Evolutionary conservation across 2,888 invertebrate species (phyloP).

Genomic region (Nemurella pictetii): DNA sequence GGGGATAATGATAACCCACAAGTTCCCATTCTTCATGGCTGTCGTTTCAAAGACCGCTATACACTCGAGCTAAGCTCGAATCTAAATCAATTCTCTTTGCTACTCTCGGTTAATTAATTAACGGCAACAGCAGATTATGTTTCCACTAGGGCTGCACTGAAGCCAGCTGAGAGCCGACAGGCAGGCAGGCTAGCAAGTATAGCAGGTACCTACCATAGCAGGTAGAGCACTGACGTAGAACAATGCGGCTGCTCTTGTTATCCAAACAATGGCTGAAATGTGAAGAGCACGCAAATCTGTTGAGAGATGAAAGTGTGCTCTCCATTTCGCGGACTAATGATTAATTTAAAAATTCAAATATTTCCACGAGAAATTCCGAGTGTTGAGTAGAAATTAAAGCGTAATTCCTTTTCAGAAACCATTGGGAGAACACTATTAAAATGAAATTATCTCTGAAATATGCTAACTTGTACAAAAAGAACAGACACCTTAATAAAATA

Average conservation of each 20-base stretch:
- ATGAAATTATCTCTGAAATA: not conserved
- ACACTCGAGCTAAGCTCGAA: not conserved
- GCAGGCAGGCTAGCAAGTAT: no score
- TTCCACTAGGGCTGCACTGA: not conserved
- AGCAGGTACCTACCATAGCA: no score
- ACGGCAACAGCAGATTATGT: constrained; percentile 33
- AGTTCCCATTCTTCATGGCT: not conserved
- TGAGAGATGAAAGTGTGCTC: not conserved
- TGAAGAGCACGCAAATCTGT: not conserved
- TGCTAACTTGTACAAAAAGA: not conserved
- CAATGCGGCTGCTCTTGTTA: not conserved
- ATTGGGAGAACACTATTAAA: not conserved
- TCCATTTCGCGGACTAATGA: not conserved
- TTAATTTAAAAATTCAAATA: not conserved
- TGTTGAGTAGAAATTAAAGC: not conserved
- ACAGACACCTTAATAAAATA: not conserved
- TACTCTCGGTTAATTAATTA: constrained; percentile 35
- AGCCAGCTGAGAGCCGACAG: no score
- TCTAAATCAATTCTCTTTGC: constrained; percentile 37
- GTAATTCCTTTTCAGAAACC: not conserved
- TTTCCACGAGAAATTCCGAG: not conserved
- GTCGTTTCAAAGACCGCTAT: not conserved
- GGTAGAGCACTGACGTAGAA: not conserved
- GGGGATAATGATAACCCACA: not conserved
- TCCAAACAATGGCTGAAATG: not conserved